Base-by-base conservation (phyloP, 53 echinoderm and acorn worm genomes). In the Actinopyga echinites region DNA sequence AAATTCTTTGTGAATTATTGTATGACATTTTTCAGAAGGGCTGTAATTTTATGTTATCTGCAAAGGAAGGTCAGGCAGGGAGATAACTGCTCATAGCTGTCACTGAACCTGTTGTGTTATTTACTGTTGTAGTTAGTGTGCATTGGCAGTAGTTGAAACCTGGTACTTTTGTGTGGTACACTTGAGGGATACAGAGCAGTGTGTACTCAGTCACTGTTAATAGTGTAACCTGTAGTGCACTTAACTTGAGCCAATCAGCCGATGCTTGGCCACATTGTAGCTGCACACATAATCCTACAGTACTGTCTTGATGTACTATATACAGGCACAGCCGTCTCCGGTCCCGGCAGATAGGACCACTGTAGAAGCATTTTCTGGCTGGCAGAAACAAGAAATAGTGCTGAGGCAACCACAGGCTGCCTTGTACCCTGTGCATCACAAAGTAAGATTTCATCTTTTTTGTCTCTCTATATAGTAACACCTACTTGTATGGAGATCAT, bases 1-100 rank as follows among this genome's bases (percentile, higher is more conserved):
- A 71, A 71, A 71, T 71, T 71, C 45, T 71, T 71, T 71, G 40
- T 71, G 71, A 71, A 71, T 71, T 71, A 71, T 71, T 71, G 71
- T 42, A 42, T 6, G 45, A 71, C 37, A 32, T 32, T 65, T 26
- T 44, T 38, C 40, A 10, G 38, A 17, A 65, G 65, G 36, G 65
- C 65, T 65, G 65, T 34, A 65, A 34, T 65, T 65, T 65, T 65
- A 31, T 11, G 31, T 24, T 38, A 42, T 26, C 71, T 36, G 37
- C 71, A 44, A 71, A 23, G 25, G 28, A 45, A 71, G 71, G 71
- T 71, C 71, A 71, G 49, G 49, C 17, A 17, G 49, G 17, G 17
- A 49, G 49, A 49, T 49, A 49, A 49, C 49, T 49, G 49, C 49
- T 15, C 49, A 49, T 17, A 49, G 49, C 49, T 49, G 15, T 49